These are phyloP conservation scores for Phasianus colchicus DNA, from an alignment of 2,113 vertebrate genomes.

Conservation along the genomic window DNA sequence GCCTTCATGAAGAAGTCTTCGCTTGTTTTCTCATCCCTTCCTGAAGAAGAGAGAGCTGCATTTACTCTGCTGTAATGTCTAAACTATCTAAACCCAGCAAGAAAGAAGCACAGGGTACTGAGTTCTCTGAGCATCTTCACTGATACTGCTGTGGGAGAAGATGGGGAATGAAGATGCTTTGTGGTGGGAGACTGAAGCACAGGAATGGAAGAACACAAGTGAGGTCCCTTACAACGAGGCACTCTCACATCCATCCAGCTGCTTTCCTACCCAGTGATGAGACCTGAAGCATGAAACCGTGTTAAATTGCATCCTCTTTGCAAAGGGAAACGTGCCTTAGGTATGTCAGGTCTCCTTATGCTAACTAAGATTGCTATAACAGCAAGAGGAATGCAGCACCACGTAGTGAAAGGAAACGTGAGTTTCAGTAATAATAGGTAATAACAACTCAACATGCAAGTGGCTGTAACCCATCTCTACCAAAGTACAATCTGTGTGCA, in stretches of 20 bases:
- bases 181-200: background rate
- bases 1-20: background rate
- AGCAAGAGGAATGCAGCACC: background rate
- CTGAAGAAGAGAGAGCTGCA: accelerated
- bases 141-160: background rate
- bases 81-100: background rate
- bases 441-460: background rate
- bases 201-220: background rate
- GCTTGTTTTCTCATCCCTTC: background rate
- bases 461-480: background rate
- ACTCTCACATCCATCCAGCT: background rate
- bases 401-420: background rate
- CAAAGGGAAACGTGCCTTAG: accelerated
- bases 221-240: no score
- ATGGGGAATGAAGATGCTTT: accelerated
- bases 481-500: background rate
- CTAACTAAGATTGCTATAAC: background rate
- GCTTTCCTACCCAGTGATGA: background rate
- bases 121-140: background rate
- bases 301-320: background rate
- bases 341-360: background rate
- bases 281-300: accelerated
- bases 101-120: background rate
- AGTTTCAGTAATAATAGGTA: accelerated
- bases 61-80: background rate